These are phyloP conservation scores for Pyrocoelia pectoralis DNA, from an alignment of 2,888 invertebrate species.

Conservation along the genomic window DNA sequence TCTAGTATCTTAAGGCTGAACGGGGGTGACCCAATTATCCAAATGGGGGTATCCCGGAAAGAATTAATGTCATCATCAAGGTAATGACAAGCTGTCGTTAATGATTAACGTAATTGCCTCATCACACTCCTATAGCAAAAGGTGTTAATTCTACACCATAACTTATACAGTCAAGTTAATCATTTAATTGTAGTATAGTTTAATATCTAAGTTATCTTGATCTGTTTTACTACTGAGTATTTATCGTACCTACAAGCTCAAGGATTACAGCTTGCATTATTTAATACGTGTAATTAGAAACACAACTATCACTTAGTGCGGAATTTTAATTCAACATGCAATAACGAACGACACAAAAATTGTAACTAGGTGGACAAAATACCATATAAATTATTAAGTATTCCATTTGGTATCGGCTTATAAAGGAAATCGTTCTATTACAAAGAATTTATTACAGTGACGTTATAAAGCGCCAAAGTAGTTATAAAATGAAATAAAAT, in stretches of 20 bases:
- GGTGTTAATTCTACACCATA: conserved; percentile 12
- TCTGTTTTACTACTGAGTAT: conserved; percentile 23
- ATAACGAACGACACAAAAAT: neutral
- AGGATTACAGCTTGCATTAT: conserved; percentile 16
- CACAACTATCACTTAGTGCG: neutral
- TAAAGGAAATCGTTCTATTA: too few relatives aligned
- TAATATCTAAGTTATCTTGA: conserved; percentile 24
- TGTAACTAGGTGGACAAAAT: neutral
- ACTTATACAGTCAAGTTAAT: conserved; percentile 15
- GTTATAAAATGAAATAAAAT: too few relatives aligned
- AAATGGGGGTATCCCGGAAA: neutral
- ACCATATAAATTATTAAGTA: too few relatives aligned
- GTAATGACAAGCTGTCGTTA: conserved; percentile 19
- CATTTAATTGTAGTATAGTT: conserved; percentile 25
- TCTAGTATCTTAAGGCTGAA: neutral
- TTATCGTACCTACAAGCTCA: conserved; percentile 18
- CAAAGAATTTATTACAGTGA: too few relatives aligned
- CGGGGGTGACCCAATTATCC: neutral
- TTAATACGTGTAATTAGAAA: conserved; percentile 1
- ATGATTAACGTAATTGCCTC: conserved; percentile 19
- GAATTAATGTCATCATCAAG: conserved; percentile 30
- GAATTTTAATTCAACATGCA: neutral
- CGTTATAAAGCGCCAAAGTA: too few relatives aligned
- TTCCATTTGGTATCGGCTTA: too few relatives aligned
- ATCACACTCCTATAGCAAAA: neutral